phyloP scores from a whole-genome alignment of 1,140 invertebrate species.

The Panagrolaimus sp. region DNA sequence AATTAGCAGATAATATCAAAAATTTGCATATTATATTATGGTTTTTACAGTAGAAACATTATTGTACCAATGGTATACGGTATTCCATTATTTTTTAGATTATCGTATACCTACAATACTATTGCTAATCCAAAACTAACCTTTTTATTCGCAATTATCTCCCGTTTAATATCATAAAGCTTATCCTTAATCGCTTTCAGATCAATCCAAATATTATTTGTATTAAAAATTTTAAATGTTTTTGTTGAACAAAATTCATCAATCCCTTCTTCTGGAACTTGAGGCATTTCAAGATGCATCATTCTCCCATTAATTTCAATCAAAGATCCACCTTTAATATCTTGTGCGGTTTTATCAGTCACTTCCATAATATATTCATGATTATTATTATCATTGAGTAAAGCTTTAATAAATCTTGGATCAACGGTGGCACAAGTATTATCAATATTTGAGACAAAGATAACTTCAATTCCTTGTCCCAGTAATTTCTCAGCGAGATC shows the following conservation, averaged over 20 bases:
- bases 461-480: conserved; percentile 72
- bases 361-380: conserved; percentile 92
- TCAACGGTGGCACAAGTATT: conserved; percentile 97
- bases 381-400: conserved; percentile 31
- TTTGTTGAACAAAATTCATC: conserved; percentile 99
- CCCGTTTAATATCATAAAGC: conserved; percentile 78
- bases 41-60: no score
- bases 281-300: conserved; percentile 90
- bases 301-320: conserved; percentile 87
- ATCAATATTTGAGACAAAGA: conserved; percentile 98
- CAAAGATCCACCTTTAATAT: conserved; percentile 89
- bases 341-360: conserved; percentile 90
- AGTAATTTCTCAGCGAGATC: conserved; percentile 85
- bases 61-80: no score
- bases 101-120: no score
- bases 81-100: no score
- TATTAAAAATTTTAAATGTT: conserved; percentile 98
- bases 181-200: conserved; percentile 79
- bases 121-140: conserved; percentile 25
- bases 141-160: conserved; percentile 72
- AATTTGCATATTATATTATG: no score
- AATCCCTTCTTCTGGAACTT: conserved; percentile 90
- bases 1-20: no score
- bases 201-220: conserved; percentile 97
- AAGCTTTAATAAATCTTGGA: conserved; percentile 65